phyloP scores from a whole-genome alignment of 1,140 invertebrate genomes.

The Drosophila ambigua region DNA sequence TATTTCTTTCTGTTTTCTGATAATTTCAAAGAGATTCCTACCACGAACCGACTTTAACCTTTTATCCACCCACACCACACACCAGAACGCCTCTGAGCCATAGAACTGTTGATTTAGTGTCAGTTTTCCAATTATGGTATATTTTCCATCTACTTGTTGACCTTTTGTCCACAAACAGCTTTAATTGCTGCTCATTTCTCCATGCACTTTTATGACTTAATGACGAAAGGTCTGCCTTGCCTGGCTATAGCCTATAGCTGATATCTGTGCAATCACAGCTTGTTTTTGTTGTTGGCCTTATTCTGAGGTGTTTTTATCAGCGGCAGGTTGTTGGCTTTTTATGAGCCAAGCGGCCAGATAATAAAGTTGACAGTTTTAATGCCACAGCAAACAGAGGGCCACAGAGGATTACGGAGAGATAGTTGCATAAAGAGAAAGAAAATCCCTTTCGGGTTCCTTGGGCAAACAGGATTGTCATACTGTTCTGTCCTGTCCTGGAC shows the following conservation, averaged over 20 bases:
- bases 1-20: too few relatives aligned
- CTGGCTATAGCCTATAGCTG: conserved; percentile 15
- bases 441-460: conserved; percentile 27
- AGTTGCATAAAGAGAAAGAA: conserved; percentile 16
- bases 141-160: conserved; percentile 59
- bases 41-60: too few relatives aligned
- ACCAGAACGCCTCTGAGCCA: conserved; percentile 6
- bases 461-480: conserved; percentile 37
- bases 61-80: background rate
- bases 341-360: conserved; percentile 52
- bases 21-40: too few relatives aligned
- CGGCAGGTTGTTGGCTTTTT: conserved; percentile 55
- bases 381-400: conserved; percentile 38
- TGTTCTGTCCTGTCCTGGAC: conserved; percentile 23
- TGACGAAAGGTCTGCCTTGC: conserved; percentile 15
- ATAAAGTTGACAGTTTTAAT: conserved; percentile 70
- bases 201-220: conserved; percentile 61
- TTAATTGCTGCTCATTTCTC: conserved; percentile 51
- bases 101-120: conserved; percentile 44
- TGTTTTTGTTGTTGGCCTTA: conserved; percentile 3
- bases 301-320: conserved; percentile 47
- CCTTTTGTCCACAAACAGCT: conserved; percentile 54
- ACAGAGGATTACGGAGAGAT: background rate
- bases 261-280: conserved; percentile 46
- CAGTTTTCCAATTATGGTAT: conserved; percentile 50